These are phyloP conservation scores for Bombus difficillimus DNA, from an alignment of 1,140 invertebrate species.

Conservation along the genomic window DNA sequence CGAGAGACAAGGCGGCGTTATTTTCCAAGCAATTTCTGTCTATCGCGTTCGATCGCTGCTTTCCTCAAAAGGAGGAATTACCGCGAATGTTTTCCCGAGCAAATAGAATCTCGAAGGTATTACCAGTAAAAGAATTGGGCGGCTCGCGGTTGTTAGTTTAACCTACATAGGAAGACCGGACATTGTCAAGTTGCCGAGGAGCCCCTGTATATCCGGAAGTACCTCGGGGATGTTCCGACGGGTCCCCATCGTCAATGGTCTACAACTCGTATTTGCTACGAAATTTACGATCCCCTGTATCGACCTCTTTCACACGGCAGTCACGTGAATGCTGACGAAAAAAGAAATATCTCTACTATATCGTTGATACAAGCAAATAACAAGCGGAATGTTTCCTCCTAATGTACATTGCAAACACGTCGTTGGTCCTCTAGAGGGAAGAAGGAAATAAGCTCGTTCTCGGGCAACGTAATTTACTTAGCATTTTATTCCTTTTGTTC, in stretches of 20 bases:
- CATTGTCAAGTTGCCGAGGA: conserved; percentile 43
- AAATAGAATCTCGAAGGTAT: conserved; percentile 61
- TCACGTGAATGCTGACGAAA: neutral
- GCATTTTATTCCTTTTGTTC: neutral
- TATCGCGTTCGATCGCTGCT: conserved; percentile 12
- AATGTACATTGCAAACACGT: neutral
- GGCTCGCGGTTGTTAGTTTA: conserved; percentile 48
- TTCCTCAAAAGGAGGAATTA: conserved; percentile 25
- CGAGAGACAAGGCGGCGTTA: conserved; percentile 1
- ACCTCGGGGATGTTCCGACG: conserved; percentile 14
- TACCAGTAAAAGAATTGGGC: conserved; percentile 49
- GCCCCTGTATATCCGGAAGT: conserved; percentile 42
- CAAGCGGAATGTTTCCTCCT: neutral
- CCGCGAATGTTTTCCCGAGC: conserved; percentile 43
- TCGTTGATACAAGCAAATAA: neutral
- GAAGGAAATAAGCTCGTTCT: neutral
- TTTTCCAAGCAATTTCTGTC: conserved; percentile 36
- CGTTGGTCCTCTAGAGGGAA: neutral
- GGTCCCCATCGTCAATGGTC: neutral
- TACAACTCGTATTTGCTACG: neutral
- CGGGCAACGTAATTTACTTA: neutral
- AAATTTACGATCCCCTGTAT: conserved; percentile 45
- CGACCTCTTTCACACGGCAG: neutral
- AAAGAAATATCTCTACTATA: neutral
- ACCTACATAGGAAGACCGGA: conserved; percentile 40